phyloP scores from a whole-genome alignment of 1,140 invertebrate species.

The Apis laboriosa region DNA sequence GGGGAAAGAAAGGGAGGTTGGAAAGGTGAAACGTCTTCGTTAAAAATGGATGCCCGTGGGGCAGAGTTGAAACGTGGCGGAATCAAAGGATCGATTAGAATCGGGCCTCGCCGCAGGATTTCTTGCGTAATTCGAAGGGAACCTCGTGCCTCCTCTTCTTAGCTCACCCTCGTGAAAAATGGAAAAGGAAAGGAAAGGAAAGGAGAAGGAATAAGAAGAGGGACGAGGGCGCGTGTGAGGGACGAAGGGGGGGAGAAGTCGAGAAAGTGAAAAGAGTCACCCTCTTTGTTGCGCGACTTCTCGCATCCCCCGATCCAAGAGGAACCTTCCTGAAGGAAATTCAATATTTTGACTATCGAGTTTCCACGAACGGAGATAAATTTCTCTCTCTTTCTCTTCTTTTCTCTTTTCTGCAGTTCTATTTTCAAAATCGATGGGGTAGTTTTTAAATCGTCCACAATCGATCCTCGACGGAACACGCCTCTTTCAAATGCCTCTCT shows the following conservation, averaged over 20 bases:
- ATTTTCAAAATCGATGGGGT: no score
- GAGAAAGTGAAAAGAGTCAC: conserved; percentile 37
- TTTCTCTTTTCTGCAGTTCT: no score
- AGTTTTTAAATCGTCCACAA: no score
- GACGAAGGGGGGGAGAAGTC: conserved; percentile 30
- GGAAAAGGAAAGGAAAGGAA: conserved; percentile 23
- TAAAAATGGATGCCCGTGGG: conserved; percentile 62
- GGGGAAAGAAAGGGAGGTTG: conserved; percentile 24
- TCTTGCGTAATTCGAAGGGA: conserved; percentile 53
- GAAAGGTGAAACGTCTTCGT: conserved; percentile 57
- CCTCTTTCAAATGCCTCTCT: no score
- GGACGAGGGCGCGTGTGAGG: not conserved
- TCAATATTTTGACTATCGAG: conserved; percentile 76
- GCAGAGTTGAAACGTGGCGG: conserved; percentile 65
- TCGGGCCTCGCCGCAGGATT: conserved; percentile 61
- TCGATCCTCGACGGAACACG: no score
- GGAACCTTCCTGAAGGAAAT: conserved; percentile 65
- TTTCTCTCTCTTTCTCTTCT: no score
- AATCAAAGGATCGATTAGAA: conserved; percentile 68
- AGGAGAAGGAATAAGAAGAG: no score
- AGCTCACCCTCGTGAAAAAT: conserved; percentile 42
- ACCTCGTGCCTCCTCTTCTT: not conserved
- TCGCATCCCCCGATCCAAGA: conserved; percentile 42
- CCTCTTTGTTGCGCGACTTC: conserved; percentile 57
- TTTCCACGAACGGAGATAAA: conserved; percentile 48